Conservation (phyloP, 1,140 invertebrate genomes). For the Chymomyza costata region DNA sequence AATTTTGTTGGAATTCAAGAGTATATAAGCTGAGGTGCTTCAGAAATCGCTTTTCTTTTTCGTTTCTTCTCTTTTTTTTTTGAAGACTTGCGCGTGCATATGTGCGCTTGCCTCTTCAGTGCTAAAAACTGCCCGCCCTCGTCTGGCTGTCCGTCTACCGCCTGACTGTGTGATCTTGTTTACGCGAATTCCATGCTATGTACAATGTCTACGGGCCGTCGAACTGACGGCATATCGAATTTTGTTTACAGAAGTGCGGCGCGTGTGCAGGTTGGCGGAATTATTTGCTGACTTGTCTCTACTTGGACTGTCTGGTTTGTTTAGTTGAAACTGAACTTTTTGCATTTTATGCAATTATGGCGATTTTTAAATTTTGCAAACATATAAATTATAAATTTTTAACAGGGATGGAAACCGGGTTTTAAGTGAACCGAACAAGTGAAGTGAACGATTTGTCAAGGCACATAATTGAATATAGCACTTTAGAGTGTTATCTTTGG, state of each 20-base stretch:
- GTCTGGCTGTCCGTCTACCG: background rate
- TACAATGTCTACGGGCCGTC: conserved; percentile 50
- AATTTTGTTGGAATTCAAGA: too few relatives aligned
- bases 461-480: too few relatives aligned
- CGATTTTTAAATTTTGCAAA: too few relatives aligned
- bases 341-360: too few relatives aligned
- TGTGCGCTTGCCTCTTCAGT: too few relatives aligned
- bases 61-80: too few relatives aligned
- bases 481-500: too few relatives aligned
- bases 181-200: conserved; percentile 53
- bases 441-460: too few relatives aligned
- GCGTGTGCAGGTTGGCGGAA: conserved; percentile 57
- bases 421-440: background rate
- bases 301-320: conserved; percentile 13
- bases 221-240: conserved; percentile 50
- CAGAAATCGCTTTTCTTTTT: too few relatives aligned
- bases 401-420: background rate
- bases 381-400: conserved; percentile 20
- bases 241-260: conserved; percentile 39
- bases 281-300: conserved; percentile 49
- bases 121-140: background rate
- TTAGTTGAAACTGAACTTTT: too few relatives aligned
- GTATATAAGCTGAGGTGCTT: too few relatives aligned
- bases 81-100: too few relatives aligned
- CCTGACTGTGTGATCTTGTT: conserved; percentile 36